Evolutionary conservation across 2,888 invertebrate genomes (phyloP), one percentile per base, ranked within the genome.

Genomic region (Archaeoteleia sp.): DNA sequence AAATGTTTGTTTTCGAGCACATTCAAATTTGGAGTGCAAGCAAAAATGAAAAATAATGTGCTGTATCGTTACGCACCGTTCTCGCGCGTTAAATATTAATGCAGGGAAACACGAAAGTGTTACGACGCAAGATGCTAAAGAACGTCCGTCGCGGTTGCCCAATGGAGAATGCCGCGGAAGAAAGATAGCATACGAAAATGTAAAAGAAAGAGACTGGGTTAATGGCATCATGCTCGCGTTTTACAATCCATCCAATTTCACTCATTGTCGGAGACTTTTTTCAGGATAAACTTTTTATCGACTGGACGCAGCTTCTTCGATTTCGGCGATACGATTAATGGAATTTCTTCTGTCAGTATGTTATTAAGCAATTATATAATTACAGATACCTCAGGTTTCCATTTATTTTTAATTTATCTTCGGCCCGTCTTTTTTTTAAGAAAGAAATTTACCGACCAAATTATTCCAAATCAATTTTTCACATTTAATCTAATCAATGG

Each of bases 31-130:
- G 40, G 23, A 20, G 20, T 10, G 2, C 23, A 20, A 23, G 3
- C 40, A 15, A 43, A 54, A 35, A 54, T 49, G 46, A 54, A 45
- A 25, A 60, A 48, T 53, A 42, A 49, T 32, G n/a, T 45, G 45
- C 13, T 17, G 40, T 42, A 48, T 14, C 58, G 39, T 45, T 66
- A 29, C 42, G 49, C 51, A 20, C 29, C 34, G 15, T 13, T 43
- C 53, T 40, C 34, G 42, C 37, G 25, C 55, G 51, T 54, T 46
- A 43, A 40, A 40, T 58, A 53, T 57, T 60, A 60, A 61, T 63
- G 67, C 67, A 42, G 48, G 61, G 63, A 69, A 71, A 65, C 67
- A 63, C 55, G 67, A 71, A 73, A 71, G 72, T 72, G 68, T 70
- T 70, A 68, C 70, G 68, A 30, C 37, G 40, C 51, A 43, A 60